phyloP scores from a whole-genome alignment of 1,140 invertebrate species.

The Drosophila ohnishii region DNA sequence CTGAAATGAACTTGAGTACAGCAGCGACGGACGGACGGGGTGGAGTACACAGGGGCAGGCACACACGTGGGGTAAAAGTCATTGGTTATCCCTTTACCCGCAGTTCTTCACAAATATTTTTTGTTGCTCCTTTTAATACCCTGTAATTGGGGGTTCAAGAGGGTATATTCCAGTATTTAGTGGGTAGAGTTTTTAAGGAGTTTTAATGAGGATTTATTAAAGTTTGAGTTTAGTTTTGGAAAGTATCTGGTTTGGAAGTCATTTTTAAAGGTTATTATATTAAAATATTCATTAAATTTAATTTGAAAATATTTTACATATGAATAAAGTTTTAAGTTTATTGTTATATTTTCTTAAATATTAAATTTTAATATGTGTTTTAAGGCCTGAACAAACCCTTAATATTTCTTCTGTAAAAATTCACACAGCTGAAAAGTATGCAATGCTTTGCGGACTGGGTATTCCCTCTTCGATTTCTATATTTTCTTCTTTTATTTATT shows the following conservation, averaged over 20 bases:
- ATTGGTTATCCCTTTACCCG: slow-evolving; percentile 70
- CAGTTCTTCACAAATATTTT: slow-evolving; percentile 12
- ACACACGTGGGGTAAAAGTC: slow-evolving; percentile 55
- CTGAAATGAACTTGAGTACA: slow-evolving; percentile 34
- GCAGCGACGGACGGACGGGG: background rate
- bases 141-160: background rate
- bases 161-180: background rate
- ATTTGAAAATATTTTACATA: background rate
- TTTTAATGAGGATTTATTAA: too few species aligned
- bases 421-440: background rate
- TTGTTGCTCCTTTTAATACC: slow-evolving; percentile 15
- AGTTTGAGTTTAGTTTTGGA: too few species aligned
- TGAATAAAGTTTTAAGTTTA: too few species aligned
- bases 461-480: background rate
- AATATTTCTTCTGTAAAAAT: background rate
- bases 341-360: background rate
- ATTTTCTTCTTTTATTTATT: background rate
- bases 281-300: too few species aligned
- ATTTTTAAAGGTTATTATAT: too few species aligned
- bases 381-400: too few species aligned
- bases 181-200: background rate
- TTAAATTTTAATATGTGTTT: background rate
- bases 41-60: background rate
- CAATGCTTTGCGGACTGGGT: background rate
- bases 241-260: too few species aligned